Conservation (phyloP, 2,888 invertebrate species). For the Unio pictorum region DNA sequence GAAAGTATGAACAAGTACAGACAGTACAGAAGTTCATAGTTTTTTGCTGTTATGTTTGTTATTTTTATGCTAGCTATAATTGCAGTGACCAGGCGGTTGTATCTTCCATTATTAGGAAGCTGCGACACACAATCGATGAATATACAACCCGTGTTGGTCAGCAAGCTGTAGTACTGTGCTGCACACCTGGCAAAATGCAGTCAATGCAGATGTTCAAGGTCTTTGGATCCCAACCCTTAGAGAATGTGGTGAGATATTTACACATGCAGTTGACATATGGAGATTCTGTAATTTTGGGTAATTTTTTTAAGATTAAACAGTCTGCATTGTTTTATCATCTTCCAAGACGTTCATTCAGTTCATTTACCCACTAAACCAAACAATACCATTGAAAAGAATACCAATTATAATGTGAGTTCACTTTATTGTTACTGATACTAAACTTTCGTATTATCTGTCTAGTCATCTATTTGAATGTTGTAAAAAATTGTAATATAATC, state of each 20-base stretch:
- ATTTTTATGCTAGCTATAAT: not conserved
- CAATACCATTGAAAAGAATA: no score
- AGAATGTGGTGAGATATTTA: slow-evolving; percentile 82
- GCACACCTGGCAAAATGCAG: slow-evolving; percentile 92
- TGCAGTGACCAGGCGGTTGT: no score
- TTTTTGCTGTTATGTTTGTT: not conserved
- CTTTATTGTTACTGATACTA: no score
- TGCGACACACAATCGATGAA: slow-evolving; percentile 80
- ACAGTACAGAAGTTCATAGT: not conserved
- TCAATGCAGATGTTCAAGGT: slow-evolving; percentile 85
- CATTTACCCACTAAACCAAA: no score
- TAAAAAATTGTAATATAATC: no score
- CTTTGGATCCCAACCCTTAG: slow-evolving; percentile 94
- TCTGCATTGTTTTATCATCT: no score
- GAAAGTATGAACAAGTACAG: no score
- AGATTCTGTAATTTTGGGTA: not conserved
- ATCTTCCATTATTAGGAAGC: slow-evolving; percentile 59
- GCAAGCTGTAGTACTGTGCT: slow-evolving; percentile 95
- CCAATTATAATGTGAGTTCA: no score
- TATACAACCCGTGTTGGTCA: slow-evolving; percentile 97
- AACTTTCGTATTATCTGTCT: no score
- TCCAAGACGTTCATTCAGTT: no score
- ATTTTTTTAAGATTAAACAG: not conserved
- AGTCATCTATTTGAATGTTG: no score
- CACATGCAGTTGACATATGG: slow-evolving; percentile 10